These are phyloP conservation scores for Stegophylla sp. DNA, from an alignment of 2,888 invertebrate genomes.

Conservation along the genomic window DNA sequence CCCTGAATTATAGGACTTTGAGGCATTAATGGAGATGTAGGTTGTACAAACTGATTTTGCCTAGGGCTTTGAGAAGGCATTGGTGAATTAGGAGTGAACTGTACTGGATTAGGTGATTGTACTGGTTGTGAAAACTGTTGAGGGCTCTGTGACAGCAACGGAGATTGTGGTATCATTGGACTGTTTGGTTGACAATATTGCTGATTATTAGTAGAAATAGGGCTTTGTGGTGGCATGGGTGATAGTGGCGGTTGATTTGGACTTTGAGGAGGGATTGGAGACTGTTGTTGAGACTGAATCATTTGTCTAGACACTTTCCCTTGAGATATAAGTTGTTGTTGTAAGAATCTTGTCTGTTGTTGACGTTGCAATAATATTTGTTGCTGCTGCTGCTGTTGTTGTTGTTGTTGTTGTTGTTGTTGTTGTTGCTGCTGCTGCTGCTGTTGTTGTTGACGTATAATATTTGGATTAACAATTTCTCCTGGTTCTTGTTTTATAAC, in stretches of 20 bases:
- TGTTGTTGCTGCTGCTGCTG: slow-evolving; percentile 64
- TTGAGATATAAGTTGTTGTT: slow-evolving; percentile 60
- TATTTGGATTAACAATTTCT: slow-evolving; percentile 59
- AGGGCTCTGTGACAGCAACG: slow-evolving; percentile 62
- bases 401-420: slow-evolving; percentile 51
- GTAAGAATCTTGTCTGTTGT: slow-evolving; percentile 59
- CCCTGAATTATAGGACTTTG: slow-evolving; percentile 62
- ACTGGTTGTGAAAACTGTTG: slow-evolving; percentile 49
- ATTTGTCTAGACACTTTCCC: slow-evolving; percentile 60
- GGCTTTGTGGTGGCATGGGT: slow-evolving; percentile 60
- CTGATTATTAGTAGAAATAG: slow-evolving; percentile 58
- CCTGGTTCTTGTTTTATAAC: slow-evolving; percentile 64
- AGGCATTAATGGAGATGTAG: slow-evolving; percentile 67
- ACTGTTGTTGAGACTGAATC: slow-evolving; percentile 64
- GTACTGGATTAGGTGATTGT: slow-evolving; percentile 55
- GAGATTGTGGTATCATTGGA: slow-evolving; percentile 64
- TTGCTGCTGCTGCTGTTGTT: slow-evolving; percentile 59
- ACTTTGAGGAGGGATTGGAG: slow-evolving; percentile 65
- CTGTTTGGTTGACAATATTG: slow-evolving; percentile 53
- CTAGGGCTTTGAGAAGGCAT: slow-evolving; percentile 66
- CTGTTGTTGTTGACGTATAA: slow-evolving; percentile 65
- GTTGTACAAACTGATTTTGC: slow-evolving; percentile 64
- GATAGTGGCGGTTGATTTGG: slow-evolving; percentile 61
- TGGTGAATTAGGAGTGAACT: slow-evolving; percentile 64
- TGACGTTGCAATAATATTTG: slow-evolving; percentile 60